Base-by-base conservation (phyloP, 2,888 invertebrate genomes). In the Catocala fraxini region DNA sequence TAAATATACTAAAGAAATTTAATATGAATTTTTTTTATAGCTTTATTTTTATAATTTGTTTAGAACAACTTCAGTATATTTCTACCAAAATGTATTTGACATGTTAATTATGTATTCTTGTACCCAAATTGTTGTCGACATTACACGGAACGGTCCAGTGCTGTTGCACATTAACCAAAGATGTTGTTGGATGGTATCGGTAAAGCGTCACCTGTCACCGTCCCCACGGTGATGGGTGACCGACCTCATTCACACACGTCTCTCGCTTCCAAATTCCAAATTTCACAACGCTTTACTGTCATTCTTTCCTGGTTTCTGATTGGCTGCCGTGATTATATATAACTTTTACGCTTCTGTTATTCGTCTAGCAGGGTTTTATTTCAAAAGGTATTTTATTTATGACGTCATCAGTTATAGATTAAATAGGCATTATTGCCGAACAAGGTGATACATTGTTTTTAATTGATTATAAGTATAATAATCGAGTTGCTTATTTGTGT, bases 231-330 rank as follows among this genome's bases (percentile, higher is more conserved):
- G 55, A 59, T 49, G 6, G 67, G 53, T 51, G 55, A 51, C 53
- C 55, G 56, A 9, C 53, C 51, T 35, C 55, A 43, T 55, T 59
- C 63, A 56, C 69, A 65, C 68, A 61, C 35, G 35, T 39, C 35
- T 59, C 63, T 51, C 67, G 72, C 71, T 68, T 73, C 73, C 63
- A 76, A 78, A 78, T 78, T 78, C 71, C 54, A 78, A 75, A 75
- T 71, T 75, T 65, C 75, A 70, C 58, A 43, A 56, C 45, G 75
- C 75, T 75, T 75, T 51, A 12, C 47, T 52, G 7, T 71, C 74
- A 70, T 75, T 68, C 63, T 59, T 1, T 56, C 56, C 65, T 73
- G 75, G 73, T 73, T 67, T 71, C 68, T 73, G 59, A 77, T 77
- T 77, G 77, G 77, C 70, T 77, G 47, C 65, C 77, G 71, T 69